These are phyloP conservation scores for Eudyptes chrysolophus DNA, from an alignment of 2,113 vertebrate genomes.

Conservation along the genomic window DNA sequence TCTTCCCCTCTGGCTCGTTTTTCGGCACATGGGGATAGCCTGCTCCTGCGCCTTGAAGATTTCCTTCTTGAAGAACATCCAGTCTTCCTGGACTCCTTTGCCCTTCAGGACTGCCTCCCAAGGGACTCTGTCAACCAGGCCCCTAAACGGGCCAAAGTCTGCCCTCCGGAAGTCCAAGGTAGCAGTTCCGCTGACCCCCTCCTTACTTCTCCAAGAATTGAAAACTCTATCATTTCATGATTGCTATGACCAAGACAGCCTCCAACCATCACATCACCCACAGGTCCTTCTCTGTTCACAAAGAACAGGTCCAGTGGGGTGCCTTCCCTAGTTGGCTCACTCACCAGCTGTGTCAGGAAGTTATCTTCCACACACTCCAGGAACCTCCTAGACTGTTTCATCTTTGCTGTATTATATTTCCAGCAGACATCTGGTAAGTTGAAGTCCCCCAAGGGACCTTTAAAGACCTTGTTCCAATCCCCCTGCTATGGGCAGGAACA, in stretches of 20 bases:
- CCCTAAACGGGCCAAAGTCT: background rate
- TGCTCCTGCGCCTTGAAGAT: background rate
- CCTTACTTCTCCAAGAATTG: background rate
- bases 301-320: no score
- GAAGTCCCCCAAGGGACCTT: background rate
- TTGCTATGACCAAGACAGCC: accelerated
- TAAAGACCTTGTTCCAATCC: background rate
- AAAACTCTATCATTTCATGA: background rate
- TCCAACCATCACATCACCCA: background rate
- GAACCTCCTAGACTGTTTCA: no score
- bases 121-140: background rate
- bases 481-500: background rate
- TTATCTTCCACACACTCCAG: no score
- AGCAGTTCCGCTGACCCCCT: background rate
- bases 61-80: background rate
- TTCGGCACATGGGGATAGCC: background rate
- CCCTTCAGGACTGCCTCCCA: background rate
- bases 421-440: background rate
- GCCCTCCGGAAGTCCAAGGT: background rate
- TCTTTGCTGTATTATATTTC: no score
- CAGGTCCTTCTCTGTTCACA: no score
- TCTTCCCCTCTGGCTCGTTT: background rate
- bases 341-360: no score
- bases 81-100: background rate
- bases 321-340: no score